Evolutionary conservation across 2,113 vertebrate species (phyloP), one percentile per base, ranked within the genome.

Genomic region (Bubo scandiacus): DNA sequence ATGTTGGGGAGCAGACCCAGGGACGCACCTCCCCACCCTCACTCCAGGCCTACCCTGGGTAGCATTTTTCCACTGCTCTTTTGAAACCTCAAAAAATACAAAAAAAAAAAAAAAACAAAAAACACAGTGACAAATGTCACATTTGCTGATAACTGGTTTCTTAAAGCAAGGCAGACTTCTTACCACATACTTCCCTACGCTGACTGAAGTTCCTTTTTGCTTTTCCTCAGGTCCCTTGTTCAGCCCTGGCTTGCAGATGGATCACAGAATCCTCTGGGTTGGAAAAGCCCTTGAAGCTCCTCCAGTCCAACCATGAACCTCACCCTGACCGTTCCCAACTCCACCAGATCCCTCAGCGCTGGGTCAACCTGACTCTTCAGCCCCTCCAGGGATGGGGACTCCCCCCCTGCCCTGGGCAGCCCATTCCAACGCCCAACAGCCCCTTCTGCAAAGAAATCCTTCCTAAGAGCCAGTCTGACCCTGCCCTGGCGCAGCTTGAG

Each of bases 181-280:
- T 47, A 40, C 59, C 2, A 0, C 1, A 0, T 42, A 30, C 34
- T 47, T 87, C 54, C 38, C 74, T 18, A 8, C 1, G 1, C 51
- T 1, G 0, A 11, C 26, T 23, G 21, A 70, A 54, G 26, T 47
- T 42, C 15, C 22, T 29, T 74, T 75, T 58, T 38, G 16, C 22
- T 58, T 68, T 75, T 58, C 32, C 23, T 17, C 13, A 20, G 29
- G 45, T 30, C 7, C 15, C 25, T 27, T 16, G 21, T 40, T 75
- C 19, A 54, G 42, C 36, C 62, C 51, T 51, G 34, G 47, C 43
- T 49, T 27, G n/a, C 42, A 54, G 59, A 29, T 45, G 43, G 43
- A 45, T 45, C 43, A 45, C 16, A 45, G 43, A 45, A 45, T 45
- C 17, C 18, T 45, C 16, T 45, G 2, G 43, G 43, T 7, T 45